Percentiles rank a stretch among this genome's conserved stretches.
Conservation (phyloP, 2,888 invertebrate genomes). For the Sminthurinus aureus region DNA sequence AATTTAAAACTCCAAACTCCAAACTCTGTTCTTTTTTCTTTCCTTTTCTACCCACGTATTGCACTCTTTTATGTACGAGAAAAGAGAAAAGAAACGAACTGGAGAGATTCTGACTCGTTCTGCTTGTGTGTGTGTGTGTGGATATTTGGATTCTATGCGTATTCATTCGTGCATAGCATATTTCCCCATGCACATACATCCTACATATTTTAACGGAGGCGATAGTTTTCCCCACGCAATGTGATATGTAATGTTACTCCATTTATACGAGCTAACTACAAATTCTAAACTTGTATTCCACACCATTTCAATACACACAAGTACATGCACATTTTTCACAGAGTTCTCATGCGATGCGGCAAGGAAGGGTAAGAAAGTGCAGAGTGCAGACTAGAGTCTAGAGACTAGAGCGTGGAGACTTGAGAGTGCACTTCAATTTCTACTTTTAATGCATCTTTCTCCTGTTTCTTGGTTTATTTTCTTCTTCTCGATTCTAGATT, state of each 20-base stretch:
- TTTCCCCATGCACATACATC: not conserved
- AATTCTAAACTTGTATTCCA: not conserved
- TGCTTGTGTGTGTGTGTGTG: not conserved
- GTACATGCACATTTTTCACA: not conserved
- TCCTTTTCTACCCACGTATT: not conserved
- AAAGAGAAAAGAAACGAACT: no score
- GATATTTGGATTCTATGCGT: not conserved
- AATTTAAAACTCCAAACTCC: no score
- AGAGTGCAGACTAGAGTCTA: not conserved
- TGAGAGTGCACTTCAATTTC: constrained; percentile 17
- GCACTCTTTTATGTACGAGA: no score
- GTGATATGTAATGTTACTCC: not conserved
- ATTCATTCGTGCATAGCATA: constrained; percentile 18
- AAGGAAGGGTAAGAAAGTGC: not conserved
- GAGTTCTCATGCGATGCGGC: not conserved
- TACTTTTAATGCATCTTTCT: constrained; percentile 17
- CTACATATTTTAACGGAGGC: not conserved
- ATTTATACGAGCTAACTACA: not conserved
- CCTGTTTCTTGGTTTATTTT: not conserved
- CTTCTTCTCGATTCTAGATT: not conserved
- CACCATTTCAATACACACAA: not conserved
- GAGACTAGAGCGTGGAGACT: not conserved
- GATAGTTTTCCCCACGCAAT: constrained; percentile 18
- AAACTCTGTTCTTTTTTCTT: no score
- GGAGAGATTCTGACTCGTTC: no score